These are phyloP conservation scores for Microcebus lehilahytsara DNA, from an alignment of 2,113 vertebrate genomes.

Conservation along the genomic window DNA sequence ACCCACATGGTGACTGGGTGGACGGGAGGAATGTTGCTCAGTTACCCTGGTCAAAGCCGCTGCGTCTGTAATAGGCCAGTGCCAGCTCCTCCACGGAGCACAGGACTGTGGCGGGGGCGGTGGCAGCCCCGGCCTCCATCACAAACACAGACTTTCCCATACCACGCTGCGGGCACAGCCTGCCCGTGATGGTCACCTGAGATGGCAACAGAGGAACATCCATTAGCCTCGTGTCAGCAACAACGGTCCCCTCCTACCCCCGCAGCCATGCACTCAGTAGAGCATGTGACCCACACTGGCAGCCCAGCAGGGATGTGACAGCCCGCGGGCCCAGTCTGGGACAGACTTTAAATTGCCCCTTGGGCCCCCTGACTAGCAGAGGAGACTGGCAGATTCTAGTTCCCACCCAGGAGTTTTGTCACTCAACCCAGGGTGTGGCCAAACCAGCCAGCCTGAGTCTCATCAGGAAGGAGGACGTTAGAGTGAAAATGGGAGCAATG, in stretches of 20 bases:
- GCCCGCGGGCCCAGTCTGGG: accelerated
- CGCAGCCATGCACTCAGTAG: neutral
- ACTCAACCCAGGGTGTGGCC: neutral
- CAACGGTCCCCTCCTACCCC: neutral
- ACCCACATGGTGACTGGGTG: accelerated
- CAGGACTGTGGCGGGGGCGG: conserved; percentile 83
- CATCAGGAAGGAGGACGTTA: neutral
- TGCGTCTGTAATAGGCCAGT: conserved; percentile 88
- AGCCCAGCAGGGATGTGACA: accelerated
- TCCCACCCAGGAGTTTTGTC: neutral
- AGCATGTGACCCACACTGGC: accelerated
- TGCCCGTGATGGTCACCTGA: conserved; percentile 95
- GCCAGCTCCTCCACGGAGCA: conserved; percentile 97
- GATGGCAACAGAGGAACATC: neutral
- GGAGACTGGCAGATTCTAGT: neutral
- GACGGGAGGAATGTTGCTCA: accelerated
- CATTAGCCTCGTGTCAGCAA: neutral
- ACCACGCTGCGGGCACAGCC: conserved; percentile 92
- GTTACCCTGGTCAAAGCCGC: conserved; percentile 94
- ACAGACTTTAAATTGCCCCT: neutral
- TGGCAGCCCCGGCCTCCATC: conserved; percentile 76
- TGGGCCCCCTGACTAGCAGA: neutral
- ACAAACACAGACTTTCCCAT: conserved; percentile 94
- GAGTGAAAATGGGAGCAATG: neutral
- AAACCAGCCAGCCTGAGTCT: neutral